phyloP scores from a whole-genome alignment of 2,113 vertebrate species.

The Dipodomys merriami region DNA sequence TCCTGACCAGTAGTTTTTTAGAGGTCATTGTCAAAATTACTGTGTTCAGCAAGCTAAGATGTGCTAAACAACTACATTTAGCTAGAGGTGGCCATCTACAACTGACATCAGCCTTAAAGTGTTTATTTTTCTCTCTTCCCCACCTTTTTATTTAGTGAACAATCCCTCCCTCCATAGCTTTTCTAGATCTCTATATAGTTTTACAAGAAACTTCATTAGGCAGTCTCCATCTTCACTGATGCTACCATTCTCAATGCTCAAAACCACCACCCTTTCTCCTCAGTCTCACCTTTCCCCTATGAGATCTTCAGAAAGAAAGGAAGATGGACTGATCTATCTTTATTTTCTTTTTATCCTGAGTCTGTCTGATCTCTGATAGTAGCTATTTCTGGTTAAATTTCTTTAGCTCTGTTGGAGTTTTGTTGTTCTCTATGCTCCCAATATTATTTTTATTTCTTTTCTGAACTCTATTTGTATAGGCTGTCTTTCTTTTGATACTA shows the following conservation, averaged over 20 bases:
- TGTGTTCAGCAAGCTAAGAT: neutral
- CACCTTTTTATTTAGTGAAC: neutral
- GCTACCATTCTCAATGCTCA: neutral
- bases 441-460: conserved; percentile 4
- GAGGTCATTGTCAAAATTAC: neutral
- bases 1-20: neutral
- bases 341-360: neutral
- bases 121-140: neutral
- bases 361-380: neutral
- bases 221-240: neutral
- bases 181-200: neutral
- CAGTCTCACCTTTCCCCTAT: neutral
- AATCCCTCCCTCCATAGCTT: neutral
- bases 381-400: neutral
- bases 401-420: neutral
- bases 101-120: neutral
- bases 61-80: rapidly evolving
- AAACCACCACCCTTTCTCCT: neutral
- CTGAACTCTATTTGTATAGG: neutral
- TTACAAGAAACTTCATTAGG: neutral
- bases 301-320: neutral
- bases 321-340: neutral
- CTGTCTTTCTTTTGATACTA: neutral
- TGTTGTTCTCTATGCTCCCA: neutral
- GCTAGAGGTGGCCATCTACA: neutral